These are phyloP conservation scores for Brevimyrus niger DNA, from an alignment of 2,113 vertebrate genomes.

Conservation along the genomic window DNA sequence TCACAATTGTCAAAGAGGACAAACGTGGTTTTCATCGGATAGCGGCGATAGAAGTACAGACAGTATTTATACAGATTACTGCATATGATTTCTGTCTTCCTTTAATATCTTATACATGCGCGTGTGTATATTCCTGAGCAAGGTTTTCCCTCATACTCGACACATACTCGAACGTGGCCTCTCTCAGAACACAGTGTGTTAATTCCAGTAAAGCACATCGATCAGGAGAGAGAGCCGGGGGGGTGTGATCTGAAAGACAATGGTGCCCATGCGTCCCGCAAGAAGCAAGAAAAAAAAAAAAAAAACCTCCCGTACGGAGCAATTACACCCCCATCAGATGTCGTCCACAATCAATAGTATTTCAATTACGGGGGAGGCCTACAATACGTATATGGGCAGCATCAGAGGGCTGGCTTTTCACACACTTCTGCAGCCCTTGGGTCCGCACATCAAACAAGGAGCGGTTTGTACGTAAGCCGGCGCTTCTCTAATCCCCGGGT, in stretches of 20 bases:
- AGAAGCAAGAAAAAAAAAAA: neutral
- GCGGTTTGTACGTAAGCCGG: neutral
- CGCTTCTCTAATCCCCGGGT: neutral
- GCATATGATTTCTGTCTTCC: neutral
- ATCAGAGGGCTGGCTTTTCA: conserved; percentile 10
- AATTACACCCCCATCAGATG: conserved; percentile 28
- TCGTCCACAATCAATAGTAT: conserved; percentile 32
- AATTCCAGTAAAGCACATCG: neutral
- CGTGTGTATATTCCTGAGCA: neutral
- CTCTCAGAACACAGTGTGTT: neutral
- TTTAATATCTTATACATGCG: neutral
- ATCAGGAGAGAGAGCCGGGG: neutral
- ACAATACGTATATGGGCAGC: neutral
- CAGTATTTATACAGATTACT: neutral
- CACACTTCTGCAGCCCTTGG: neutral
- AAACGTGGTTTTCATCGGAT: neutral
- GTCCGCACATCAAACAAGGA: neutral
- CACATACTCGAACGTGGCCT: neutral
- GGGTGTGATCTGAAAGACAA: neutral
- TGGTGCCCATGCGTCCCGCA: neutral
- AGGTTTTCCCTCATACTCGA: neutral
- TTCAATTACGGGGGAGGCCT: conserved; percentile 31
- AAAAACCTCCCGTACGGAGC: neutral
- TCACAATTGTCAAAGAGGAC: neutral
- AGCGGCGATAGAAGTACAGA: neutral